Conservation (phyloP, 2,113 vertebrate species). For the Promerops cafer region DNA sequence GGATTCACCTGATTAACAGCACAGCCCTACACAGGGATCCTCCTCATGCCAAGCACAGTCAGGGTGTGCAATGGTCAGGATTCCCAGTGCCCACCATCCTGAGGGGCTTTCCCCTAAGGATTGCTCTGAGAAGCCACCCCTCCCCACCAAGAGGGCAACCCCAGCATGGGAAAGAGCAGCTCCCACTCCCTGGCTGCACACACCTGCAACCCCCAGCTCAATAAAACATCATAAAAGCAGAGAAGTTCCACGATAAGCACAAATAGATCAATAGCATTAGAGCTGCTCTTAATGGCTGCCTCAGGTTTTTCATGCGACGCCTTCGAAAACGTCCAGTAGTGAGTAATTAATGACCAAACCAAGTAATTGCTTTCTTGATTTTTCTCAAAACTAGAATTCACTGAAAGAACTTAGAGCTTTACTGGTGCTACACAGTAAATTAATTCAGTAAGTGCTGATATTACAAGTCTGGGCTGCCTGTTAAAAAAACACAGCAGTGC, state of each 20-base stretch:
- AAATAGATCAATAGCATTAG: constrained; percentile 65
- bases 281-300: constrained; percentile 54
- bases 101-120: not conserved
- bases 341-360: constrained; percentile 63
- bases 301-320: constrained; percentile 25
- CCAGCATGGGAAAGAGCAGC: not conserved
- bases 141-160: not conserved
- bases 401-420: not conserved
- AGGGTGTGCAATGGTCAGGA: fast-evolving
- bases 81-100: not conserved
- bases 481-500: not conserved
- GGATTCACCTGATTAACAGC: not conserved
- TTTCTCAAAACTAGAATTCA: constrained; percentile 51
- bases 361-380: constrained; percentile 69
- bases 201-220: not conserved
- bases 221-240: constrained; percentile 42
- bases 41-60: not conserved
- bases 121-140: not conserved
- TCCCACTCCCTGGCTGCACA: not conserved
- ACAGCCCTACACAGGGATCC: not conserved
- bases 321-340: constrained; percentile 39
- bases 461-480: constrained; percentile 28
- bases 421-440: constrained; percentile 31
- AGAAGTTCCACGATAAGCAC: constrained; percentile 34
- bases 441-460: constrained; percentile 57